These are phyloP conservation scores for Meloidogyne floridensis DNA, from an alignment of 1,140 invertebrate genomes.

Conservation along the genomic window DNA sequence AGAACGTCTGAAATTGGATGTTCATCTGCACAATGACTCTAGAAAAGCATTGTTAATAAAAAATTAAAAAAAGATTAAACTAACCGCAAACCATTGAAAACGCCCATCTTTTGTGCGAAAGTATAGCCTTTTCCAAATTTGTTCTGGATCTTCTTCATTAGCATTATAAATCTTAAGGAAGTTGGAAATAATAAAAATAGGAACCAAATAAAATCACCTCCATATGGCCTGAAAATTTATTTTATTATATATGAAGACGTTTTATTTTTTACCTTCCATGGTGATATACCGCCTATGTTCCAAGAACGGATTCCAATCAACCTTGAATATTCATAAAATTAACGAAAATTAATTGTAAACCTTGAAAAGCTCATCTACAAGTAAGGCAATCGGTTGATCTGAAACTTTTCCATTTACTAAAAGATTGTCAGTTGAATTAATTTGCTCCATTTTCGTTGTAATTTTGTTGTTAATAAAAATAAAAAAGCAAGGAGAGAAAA, in stretches of 20 bases:
- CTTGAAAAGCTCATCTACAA: constrained; percentile 18
- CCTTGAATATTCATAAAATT: no score
- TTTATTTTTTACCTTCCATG: constrained; percentile 56
- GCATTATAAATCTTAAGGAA: constrained; percentile 30
- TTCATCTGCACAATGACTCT: constrained; percentile 63
- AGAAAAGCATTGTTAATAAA: constrained; percentile 14
- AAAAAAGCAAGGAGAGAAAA: neutral
- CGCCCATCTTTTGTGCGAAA: constrained; percentile 62
- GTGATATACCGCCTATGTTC: constrained; percentile 50
- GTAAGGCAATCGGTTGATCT: constrained; percentile 14
- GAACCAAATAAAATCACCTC: constrained; percentile 44
- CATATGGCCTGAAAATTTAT: constrained; percentile 41
- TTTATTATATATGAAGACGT: neutral
- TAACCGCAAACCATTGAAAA: constrained; percentile 63
- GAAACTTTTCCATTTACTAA: neutral
- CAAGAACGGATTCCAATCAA: constrained; percentile 54
- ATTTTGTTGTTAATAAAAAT: neutral
- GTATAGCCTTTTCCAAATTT: constrained; percentile 49
- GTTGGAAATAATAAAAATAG: neutral
- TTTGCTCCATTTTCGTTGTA: neutral
- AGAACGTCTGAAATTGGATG: constrained; percentile 60
- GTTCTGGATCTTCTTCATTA: constrained; percentile 38
- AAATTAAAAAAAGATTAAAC: constrained; percentile 18
- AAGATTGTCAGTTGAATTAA: neutral
- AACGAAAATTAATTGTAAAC: no score